phyloP scores from a whole-genome alignment of 2,797 vertebrate species.

The Eremophila alpestris region DNA sequence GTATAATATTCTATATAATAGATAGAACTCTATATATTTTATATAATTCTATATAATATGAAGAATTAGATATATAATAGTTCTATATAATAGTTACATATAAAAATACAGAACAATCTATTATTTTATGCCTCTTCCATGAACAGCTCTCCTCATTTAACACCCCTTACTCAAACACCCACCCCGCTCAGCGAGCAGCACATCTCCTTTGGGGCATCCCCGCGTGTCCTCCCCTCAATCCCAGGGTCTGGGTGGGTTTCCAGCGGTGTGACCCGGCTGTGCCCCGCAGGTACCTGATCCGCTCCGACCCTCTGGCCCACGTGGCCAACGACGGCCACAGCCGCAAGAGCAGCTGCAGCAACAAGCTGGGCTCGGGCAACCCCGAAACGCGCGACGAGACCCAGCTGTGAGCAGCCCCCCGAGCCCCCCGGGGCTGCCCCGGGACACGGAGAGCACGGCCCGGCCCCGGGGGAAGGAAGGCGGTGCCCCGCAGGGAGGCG shows the following conservation, averaged over 20 bases:
- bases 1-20: too few relatives aligned
- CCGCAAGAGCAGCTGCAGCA: constrained; percentile 77
- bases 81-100: too few relatives aligned
- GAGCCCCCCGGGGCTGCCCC: not conserved
- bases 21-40: too few relatives aligned
- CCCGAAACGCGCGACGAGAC: constrained; percentile 89
- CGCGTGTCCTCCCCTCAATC: fast-evolving
- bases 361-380: constrained; percentile 81
- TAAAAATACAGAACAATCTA: too few relatives aligned
- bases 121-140: not conserved
- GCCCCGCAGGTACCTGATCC: constrained; percentile 90
- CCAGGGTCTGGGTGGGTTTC: not conserved
- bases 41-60: too few relatives aligned
- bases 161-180: not conserved
- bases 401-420: constrained; percentile 81
- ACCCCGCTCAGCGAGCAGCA: fast-evolving
- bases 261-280: not conserved
- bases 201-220: fast-evolving
- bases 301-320: constrained; percentile 92
- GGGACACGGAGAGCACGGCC: not conserved
- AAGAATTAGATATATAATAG: too few relatives aligned
- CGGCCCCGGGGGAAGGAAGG: not conserved
- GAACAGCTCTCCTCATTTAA: not conserved
- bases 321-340: constrained; percentile 85
- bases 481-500: not conserved